phyloP scores from a whole-genome alignment of 2,888 invertebrate species.

The Mantis religiosa region DNA sequence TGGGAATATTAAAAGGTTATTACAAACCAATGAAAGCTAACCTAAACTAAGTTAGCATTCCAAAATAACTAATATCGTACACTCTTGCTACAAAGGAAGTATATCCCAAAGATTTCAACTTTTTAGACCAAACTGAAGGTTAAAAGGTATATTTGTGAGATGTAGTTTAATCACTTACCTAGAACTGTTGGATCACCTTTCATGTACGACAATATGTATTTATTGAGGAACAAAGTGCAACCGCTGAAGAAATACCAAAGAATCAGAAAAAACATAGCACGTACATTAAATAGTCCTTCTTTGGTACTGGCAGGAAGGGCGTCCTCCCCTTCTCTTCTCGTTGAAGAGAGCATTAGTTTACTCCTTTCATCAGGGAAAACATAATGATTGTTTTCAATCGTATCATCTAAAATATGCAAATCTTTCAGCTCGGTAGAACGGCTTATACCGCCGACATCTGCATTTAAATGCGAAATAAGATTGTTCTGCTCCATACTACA shows the following conservation, averaged over 20 bases:
- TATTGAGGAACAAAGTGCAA: slow-evolving; percentile 71
- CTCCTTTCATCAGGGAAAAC: neutral
- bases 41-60: too few species aligned
- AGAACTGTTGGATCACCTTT: slow-evolving; percentile 68
- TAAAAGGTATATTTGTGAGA: too few species aligned
- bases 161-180: slow-evolving; percentile 48
- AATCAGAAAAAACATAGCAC: slow-evolving; percentile 58
- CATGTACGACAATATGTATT: slow-evolving; percentile 68
- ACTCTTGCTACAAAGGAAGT: too few species aligned
- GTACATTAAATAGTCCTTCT: slow-evolving; percentile 54
- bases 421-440: neutral
- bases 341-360: neutral
- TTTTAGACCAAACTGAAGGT: too few species aligned
- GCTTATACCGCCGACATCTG: neutral
- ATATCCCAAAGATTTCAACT: too few species aligned
- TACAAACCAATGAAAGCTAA: too few species aligned
- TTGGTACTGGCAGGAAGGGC: slow-evolving; percentile 32
- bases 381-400: neutral
- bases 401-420: neutral
- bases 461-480: neutral
- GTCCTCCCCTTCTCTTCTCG: neutral
- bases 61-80: too few species aligned
- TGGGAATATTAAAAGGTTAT: too few species aligned
- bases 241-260: slow-evolving; percentile 76
- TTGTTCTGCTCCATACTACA: neutral